Evolutionary conservation across 2,888 invertebrate genomes (phyloP), one percentile per base, ranked within the genome.

Genomic region (Notodonta ziczac): DNA sequence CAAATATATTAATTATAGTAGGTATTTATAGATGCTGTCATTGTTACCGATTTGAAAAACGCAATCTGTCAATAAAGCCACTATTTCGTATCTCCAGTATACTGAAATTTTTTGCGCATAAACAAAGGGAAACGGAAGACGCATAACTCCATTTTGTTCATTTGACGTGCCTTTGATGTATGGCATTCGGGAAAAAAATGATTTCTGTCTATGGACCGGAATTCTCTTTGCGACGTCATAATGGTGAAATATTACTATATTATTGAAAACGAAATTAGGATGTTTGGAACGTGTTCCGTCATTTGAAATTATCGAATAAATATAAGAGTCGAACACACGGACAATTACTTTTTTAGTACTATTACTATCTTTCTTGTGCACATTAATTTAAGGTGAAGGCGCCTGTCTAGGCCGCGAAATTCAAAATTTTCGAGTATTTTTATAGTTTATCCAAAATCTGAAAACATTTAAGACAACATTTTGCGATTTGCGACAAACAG

Each of bases 161-260:
- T 72, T 56, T 75, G 74, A 75, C 74, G 53, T 60, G 44, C 58
- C 64, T 70, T 68, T 75, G 74, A 75, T 75, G 68, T 75, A 75
- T 77, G 67, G 76, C 57, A 65, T 57, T 62, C 56, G 58, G 64
- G 63, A 60, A 63, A 68, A 69, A 77, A 74, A 74, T 69, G 73
- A 59, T 61, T 72, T 74, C 67, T 52, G 57, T 63, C n/a, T 56
- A 62, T 46, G 61, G 59, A 64, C 57, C 5, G 53, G n/a, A 61
- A 60, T 64, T 67, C 63, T 62, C 66, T 72, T 57, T 61, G 62
- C 61, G 52, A 63, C 63, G 65, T 59, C 59, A 59, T 73, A 69
- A 73, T 71, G 60, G 59, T 73, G 60, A 65, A 70, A 56, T 69
- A 69, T 65, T 32, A 56, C 52, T 50, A 51, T 54, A 55, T 44